Evolutionary conservation across 53 echinoderm and acorn worm genomes (phyloP), one percentile per base, ranked within the genome.

Genomic region (Paelopatides confundens): DNA sequence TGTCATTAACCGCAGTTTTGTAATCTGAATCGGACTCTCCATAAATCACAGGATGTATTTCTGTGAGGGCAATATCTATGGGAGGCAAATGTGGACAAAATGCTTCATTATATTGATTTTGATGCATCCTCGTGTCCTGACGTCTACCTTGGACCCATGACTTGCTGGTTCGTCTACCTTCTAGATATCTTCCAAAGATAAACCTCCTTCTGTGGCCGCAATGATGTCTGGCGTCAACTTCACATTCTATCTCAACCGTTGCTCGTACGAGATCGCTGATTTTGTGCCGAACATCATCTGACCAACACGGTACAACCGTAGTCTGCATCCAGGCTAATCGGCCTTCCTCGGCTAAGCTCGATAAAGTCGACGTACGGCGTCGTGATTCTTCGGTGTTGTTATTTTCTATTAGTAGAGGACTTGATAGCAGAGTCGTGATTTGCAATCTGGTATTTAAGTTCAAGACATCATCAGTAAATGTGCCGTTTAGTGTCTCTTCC

Each of bases 231-330:
- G 77, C 11, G 2, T 39, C 21, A 76, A 76, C 77, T 48, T 76
- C 77, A 47, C 77, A 76, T 28, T 76, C 77, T 3, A 47, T 28
- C 9, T 47, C 48, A 50, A 76, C 77, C 47, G 38, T 69, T 37
- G 32, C 34, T n/a, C 69, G 10, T 18, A 34, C 34, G 69, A 69
- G 66, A 27, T 65, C 66, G 4, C 66, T 23, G 30, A 13, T 13
- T 8, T 21, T 3, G 62, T n/a, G n/a, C n/a, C 26, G 66, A 27
- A 27, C 66, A 26, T 65, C 66, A 13, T 27, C 66, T 0, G 66
- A 4, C 66, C 29, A 67, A 26, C 28, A 27, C 30, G 26, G 28
- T 67, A 15, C 14, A 29, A 29, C 28, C 2, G 29, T 32, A 29
- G 68, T 30, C 15, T 67, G 68, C 30, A 27, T 67, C 68, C 68